These are phyloP conservation scores for Cyaniris semiargus DNA, from an alignment of 2,888 invertebrate species.

Conservation along the genomic window DNA sequence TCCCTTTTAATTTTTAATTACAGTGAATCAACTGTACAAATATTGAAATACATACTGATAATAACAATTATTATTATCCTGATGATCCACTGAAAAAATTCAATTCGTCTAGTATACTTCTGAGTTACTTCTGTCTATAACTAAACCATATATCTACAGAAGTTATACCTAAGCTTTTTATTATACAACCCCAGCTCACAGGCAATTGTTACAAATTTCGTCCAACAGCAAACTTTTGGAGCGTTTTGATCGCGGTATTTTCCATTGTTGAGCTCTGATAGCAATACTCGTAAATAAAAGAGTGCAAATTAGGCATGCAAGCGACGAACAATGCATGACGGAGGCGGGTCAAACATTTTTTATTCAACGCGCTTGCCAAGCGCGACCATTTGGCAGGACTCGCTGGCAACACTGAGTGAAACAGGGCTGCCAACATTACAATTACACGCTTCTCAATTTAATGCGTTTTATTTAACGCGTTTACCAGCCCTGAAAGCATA, in stretches of 20 bases:
- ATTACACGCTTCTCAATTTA: neutral
- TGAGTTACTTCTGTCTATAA: too few species aligned
- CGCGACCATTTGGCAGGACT: slow-evolving; percentile 24
- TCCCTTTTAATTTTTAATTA: too few species aligned
- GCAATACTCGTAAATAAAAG: slow-evolving; percentile 11
- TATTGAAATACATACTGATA: too few species aligned
- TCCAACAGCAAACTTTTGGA: neutral
- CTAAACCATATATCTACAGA: too few species aligned
- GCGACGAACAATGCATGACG: slow-evolving; percentile 9
- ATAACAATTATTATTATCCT: too few species aligned
- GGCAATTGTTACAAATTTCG: too few species aligned
- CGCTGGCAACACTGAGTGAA: slow-evolving; percentile 3
- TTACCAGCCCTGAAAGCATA: neutral
- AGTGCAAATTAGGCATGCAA: slow-evolving; percentile 10
- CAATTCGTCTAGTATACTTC: too few species aligned
- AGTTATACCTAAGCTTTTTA: too few species aligned
- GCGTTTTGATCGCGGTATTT: slow-evolving; percentile 1
- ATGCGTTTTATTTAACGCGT: neutral
- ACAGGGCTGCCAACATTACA: neutral
- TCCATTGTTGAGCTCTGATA: neutral
- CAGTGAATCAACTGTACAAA: too few species aligned
- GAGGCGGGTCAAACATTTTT: slow-evolving; percentile 22
- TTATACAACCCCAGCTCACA: too few species aligned
- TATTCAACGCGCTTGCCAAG: slow-evolving; percentile 24
- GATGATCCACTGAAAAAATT: too few species aligned